Evolutionary conservation across 2,797 vertebrate species (phyloP), one percentile per base, ranked within the genome.

Genomic region (Channallabes apus): DNA sequence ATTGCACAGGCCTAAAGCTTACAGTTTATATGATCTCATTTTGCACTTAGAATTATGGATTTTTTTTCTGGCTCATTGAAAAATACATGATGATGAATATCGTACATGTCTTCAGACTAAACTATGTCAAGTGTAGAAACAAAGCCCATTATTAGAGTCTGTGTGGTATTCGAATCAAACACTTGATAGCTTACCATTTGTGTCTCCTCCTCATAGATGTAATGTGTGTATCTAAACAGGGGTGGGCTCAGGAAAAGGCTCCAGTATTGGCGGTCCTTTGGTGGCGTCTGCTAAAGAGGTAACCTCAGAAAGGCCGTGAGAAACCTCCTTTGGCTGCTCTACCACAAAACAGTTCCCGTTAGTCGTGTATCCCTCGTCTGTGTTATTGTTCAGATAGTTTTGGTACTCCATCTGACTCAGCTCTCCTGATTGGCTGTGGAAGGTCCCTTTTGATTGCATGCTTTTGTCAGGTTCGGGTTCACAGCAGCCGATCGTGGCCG

Each of bases 341-440:
- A 95, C 93, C 64, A 95, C 88, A 79, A 88, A 88, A 92, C 95
- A 91, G 24, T 95, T 93, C 27, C 94, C 94, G 79, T 95, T 96
- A 80, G 94, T 93, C 87, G 96, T 94, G 92, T 96, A 98, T 83
- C 95, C 94, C 88, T 96, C 95, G 91, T 94, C 95, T 76, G 93
- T 93, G 91, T 97, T 96, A 92, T 96, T 96, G 96, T 98, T 99
- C 93, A 99, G 95, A 94, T 96, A 98, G 64, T 97, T 97, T 85
- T 97, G 96, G 92, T 97, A 97, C 92, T 97, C 96, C 88, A 96
- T 94, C 92, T 95, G 96, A 14, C 94, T 92, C 90, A 94, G 95
- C 84, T 71, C 91, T 27, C 95, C 93, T 20, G 95, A 94, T 67
- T 96, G 96, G 88, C 97, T 96, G 1, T 89, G 82, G 71, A 97